Base-by-base conservation (phyloP, 2,888 invertebrate species). In the Drosophila greeni region DNA sequence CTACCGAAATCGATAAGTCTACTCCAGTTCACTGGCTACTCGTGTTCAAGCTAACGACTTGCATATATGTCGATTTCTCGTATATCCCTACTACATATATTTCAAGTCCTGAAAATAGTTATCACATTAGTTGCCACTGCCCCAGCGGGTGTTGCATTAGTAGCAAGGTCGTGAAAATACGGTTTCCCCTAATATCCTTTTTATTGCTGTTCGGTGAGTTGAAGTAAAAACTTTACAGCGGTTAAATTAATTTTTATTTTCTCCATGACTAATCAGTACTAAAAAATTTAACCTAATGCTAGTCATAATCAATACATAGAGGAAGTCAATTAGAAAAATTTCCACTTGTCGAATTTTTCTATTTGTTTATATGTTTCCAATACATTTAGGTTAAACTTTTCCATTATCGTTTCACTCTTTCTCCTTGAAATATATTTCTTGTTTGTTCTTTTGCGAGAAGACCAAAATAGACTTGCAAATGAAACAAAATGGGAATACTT, bases 381-480 rank as follows among this genome's bases (percentile, higher is more conserved):
- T 9, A 14, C 23, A 23, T 31, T 31, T 39, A 2, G 9, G 16
- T 24, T 61, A 7, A 24, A 14, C 14, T 8, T 11, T 14, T 43
- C 67, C 73, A 71, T 67, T 60, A 31, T 26, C 49, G 76, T 7
- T 18, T 8, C 14, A 29, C 8, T 12, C 8, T 14, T 12, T 12
- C 62, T 76, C 75, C 73, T 75, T 78, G 72, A 80, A 80, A 75
- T 58, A 55, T 62, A 69, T 76, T 66, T 62, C 11, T 42, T 33
- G 16, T 31, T 54, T 31, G 16, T 34, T 45, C 20, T 45, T 37
- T 34, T 8, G 31, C 14, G 14, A n/a, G 14, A 26, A 45, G 11
- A 14, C 26, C 54, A 23, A 57, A 57, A 58, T 52, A 70, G 52
- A 58, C 49, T 39, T 11, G 33, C 23, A 14, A 45, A 20, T 34